These are phyloP conservation scores for Drosophila nigricruria DNA, from an alignment of 2,888 invertebrate genomes.

Conservation along the genomic window DNA sequence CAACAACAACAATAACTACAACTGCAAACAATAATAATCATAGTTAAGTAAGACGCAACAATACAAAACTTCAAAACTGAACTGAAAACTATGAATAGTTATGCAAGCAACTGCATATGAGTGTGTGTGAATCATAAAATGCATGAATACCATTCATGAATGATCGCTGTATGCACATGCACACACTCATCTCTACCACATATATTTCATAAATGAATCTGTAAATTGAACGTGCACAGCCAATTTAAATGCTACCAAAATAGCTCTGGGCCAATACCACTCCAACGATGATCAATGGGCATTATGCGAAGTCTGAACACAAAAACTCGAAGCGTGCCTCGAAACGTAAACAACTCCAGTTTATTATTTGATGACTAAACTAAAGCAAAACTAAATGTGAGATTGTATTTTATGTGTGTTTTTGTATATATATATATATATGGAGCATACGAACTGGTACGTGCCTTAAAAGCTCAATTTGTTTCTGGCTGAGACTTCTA, in stretches of 20 bases:
- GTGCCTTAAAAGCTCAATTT: conserved; percentile 21
- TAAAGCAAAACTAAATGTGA: conserved; percentile 17
- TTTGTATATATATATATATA: background rate
- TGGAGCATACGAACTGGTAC: conserved; percentile 16
- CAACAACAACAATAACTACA: conserved; percentile 25
- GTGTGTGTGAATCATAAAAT: conserved; percentile 44
- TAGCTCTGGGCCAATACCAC: conserved; percentile 2
- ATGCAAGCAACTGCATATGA: conserved; percentile 51
- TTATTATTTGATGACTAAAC: conserved; percentile 39
- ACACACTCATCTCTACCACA: background rate
- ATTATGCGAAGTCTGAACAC: conserved; percentile 15
- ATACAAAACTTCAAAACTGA: conserved; percentile 53
- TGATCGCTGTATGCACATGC: conserved; percentile 29
- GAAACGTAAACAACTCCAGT: conserved; percentile 20
- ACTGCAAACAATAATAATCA: conserved; percentile 19
- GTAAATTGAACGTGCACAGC: conserved; percentile 70
- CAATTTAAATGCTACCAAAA: conserved; percentile 60
- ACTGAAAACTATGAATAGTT: conserved; percentile 41
- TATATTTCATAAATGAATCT: conserved; percentile 40
- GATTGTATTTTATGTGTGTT: background rate
- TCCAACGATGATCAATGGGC: conserved; percentile 40
- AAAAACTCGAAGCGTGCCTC: conserved; percentile 34
- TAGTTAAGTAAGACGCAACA: conserved; percentile 57
- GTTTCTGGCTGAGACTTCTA: conserved; percentile 1
- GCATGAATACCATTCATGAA: conserved; percentile 51